Conservation (phyloP, 2,888 invertebrate species). For the Unio delphinus region DNA sequence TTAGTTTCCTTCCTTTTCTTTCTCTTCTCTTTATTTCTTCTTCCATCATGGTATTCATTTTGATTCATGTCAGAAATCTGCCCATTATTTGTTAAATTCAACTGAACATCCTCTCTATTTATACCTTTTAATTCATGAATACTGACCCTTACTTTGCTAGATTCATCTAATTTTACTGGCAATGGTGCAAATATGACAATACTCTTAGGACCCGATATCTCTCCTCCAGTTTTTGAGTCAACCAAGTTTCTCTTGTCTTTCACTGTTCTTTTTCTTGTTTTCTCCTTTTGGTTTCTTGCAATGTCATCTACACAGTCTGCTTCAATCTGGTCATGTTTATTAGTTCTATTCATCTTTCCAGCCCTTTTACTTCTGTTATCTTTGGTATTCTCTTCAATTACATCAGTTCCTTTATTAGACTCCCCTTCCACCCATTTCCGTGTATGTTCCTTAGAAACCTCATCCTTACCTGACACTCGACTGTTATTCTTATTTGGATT, state of each 20-base stretch:
- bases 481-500: too few species aligned
- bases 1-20: neutral
- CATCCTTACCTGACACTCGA: too few species aligned
- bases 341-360: too few species aligned
- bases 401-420: too few species aligned
- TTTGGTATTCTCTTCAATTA: too few species aligned
- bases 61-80: neutral
- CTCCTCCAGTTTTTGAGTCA: neutral
- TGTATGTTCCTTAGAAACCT: too few species aligned
- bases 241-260: neutral
- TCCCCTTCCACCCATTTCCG: too few species aligned
- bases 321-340: neutral
- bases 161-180: too few species aligned
- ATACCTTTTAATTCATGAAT: too few species aligned
- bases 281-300: neutral
- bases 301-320: neutral
- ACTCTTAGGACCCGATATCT: neutral
- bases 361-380: too few species aligned
- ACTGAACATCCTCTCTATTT: too few species aligned
- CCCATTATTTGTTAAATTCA: neutral
- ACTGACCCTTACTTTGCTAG: too few species aligned
- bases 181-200: neutral
- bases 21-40: neutral
- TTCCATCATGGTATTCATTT: neutral
- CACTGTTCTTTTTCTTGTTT: conserved; percentile 4